These are phyloP conservation scores for Clavelina lepadiformis DNA, from an alignment of 23 tunicate species.

Conservation along the genomic window DNA sequence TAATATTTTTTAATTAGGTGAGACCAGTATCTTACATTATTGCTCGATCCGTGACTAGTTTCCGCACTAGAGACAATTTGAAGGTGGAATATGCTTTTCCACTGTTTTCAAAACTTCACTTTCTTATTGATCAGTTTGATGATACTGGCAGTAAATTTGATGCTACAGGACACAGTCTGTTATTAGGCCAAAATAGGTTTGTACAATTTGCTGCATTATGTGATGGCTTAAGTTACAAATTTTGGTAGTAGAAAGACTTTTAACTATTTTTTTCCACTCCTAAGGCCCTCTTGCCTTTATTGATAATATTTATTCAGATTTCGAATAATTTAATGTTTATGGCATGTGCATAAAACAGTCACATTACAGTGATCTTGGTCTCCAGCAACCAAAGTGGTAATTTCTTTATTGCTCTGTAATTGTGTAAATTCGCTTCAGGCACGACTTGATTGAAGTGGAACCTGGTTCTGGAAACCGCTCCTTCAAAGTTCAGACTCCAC, in stretches of 20 bases:
- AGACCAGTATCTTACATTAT: slow-evolving; percentile 52
- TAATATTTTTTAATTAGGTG: slow-evolving; percentile 11
- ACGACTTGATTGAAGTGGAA: slow-evolving; percentile 40
- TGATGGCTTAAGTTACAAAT: too few relatives aligned
- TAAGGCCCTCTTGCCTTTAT: too few relatives aligned
- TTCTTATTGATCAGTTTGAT: slow-evolving; percentile 73
- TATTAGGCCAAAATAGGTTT: slow-evolving; percentile 37
- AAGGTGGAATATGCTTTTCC: slow-evolving; percentile 47
- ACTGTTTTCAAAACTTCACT: slow-evolving; percentile 26
- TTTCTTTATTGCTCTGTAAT: too few relatives aligned
- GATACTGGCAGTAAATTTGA: slow-evolving; percentile 57
- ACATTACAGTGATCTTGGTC: too few relatives aligned
- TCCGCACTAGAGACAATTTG: slow-evolving; percentile 28
- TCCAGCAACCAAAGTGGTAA: too few relatives aligned
- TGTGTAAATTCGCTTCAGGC: too few relatives aligned
- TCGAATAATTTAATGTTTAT: too few relatives aligned
- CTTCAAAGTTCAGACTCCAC: slow-evolving; percentile 26
- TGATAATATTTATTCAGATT: too few relatives aligned
- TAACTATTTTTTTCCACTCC: too few relatives aligned
- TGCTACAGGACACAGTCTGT: slow-evolving; percentile 30
- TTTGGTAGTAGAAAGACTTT: too few relatives aligned
- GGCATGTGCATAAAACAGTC: too few relatives aligned
- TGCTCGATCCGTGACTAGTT: slow-evolving; percentile 35
- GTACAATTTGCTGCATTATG: too few relatives aligned
- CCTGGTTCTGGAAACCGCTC: slow-evolving; percentile 47